Conservation (phyloP, 2,888 invertebrate species). For the Pyrochroa serraticornis region DNA sequence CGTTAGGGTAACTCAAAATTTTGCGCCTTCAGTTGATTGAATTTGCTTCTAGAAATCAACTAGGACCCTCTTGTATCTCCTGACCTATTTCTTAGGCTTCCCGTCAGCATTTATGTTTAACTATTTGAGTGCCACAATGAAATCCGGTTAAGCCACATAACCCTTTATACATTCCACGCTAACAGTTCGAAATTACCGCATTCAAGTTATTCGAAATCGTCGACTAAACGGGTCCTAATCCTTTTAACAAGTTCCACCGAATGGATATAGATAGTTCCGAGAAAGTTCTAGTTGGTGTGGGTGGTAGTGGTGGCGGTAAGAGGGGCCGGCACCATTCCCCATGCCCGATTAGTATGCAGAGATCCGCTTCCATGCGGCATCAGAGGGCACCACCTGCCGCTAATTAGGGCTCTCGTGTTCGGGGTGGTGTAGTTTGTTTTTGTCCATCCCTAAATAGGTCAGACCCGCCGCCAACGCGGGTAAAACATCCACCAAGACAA, state of each 20-base stretch:
- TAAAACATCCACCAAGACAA: too few species aligned
- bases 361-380: conserved; percentile 1
- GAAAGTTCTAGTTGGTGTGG: neutral
- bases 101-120: too few species aligned
- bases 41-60: too few species aligned
- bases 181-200: conserved; percentile 36
- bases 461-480: neutral
- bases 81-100: too few species aligned
- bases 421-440: conserved; percentile 30
- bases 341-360: conserved; percentile 25
- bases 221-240: conserved; percentile 30
- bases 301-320: too few species aligned
- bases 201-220: conserved; percentile 28
- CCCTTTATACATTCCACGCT: conserved; percentile 30
- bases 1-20: too few species aligned
- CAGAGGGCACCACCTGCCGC: conserved; percentile 28
- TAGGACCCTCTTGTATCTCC: too few species aligned
- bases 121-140: too few species aligned
- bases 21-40: too few species aligned
- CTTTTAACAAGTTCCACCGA: conserved; percentile 31
- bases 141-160: too few species aligned
- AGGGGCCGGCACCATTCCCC: neutral
- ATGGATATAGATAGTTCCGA: conserved; percentile 28
- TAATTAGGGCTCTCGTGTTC: conserved; percentile 31
- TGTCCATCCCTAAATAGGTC: conserved; percentile 13